phyloP scores from a whole-genome alignment of 2,888 invertebrate species.

The Drosophila antonietae region DNA sequence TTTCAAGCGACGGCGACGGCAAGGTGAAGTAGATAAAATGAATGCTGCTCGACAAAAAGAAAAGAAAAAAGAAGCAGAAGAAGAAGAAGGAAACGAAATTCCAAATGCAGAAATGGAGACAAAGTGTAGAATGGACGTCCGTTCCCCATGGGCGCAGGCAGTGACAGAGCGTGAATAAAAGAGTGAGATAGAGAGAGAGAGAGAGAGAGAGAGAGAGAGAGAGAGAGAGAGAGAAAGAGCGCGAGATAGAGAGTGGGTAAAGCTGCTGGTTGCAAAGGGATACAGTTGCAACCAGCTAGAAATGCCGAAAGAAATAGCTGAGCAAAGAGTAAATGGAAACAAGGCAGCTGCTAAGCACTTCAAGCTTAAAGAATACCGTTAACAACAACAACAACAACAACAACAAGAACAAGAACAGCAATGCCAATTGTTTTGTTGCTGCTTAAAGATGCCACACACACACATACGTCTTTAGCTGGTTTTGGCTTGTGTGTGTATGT shows the following conservation, averaged over 20 bases:
- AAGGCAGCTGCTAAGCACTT: slow-evolving; percentile 48
- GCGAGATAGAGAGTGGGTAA: background rate
- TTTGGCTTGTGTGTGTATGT: slow-evolving; percentile 11
- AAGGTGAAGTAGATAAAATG: slow-evolving; percentile 51
- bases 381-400: slow-evolving; percentile 18
- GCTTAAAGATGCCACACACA: slow-evolving; percentile 51
- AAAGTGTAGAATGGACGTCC: slow-evolving; percentile 23
- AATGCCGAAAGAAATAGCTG: slow-evolving; percentile 7
- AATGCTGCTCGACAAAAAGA: slow-evolving; percentile 29
- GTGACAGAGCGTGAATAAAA: background rate
- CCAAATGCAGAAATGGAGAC: slow-evolving; percentile 49
- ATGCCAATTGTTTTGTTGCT: slow-evolving; percentile 29
- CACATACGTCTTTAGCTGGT: slow-evolving; percentile 20
- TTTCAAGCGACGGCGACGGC: slow-evolving; percentile 4
- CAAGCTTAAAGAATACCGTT: slow-evolving; percentile 44
- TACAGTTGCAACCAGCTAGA: slow-evolving; percentile 34
- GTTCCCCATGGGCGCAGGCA: slow-evolving; percentile 17
- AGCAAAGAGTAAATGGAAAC: slow-evolving; percentile 14
- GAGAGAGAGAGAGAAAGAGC: background rate
- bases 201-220: background rate
- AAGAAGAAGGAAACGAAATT: slow-evolving; percentile 45
- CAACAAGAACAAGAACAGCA: slow-evolving; percentile 3
- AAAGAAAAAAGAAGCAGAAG: background rate
- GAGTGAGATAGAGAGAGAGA: too few species aligned
- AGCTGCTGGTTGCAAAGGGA: slow-evolving; percentile 3